A percentile compares a stretch with the other conserved stretches of the same genome.
Evolutionary conservation across 2,888 invertebrate genomes (phyloP).

Genomic region (Noctua janthina): DNA sequence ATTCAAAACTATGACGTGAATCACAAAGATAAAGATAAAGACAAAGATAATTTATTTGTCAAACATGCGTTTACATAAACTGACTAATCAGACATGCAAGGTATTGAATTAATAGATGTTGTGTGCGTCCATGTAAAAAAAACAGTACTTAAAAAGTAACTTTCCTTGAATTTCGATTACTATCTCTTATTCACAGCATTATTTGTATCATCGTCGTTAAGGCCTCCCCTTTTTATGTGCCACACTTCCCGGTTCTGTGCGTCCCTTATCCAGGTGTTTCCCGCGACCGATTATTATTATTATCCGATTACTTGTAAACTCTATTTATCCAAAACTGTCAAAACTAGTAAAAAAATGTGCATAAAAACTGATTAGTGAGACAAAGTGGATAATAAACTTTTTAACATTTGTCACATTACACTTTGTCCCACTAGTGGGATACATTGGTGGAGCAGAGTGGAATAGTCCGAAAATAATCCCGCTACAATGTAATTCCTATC

Average conservation of each 20-base stretch:
- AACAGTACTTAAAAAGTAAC: neutral
- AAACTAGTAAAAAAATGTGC: no score
- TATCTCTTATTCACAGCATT: neutral
- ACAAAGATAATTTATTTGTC: no score
- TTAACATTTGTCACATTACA: neutral
- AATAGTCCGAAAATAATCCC: slow-evolving; percentile 53
- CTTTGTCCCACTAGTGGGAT: neutral
- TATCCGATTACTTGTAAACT: neutral
- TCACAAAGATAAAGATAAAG: neutral
- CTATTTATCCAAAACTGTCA: neutral
- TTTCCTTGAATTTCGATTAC: neutral
- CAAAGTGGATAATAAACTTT: neutral
- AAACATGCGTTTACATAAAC: no score
- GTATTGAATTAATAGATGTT: no score
- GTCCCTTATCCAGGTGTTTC: no score
- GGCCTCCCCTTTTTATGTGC: no score
- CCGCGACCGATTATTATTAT: no score
- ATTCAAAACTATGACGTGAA: neutral
- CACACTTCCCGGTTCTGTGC: no score
- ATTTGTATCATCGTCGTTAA: neutral
- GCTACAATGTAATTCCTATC: slow-evolving; percentile 58
- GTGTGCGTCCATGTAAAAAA: no score
- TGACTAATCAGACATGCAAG: no score
- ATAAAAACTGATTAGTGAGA: neutral
- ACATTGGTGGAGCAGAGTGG: neutral